Conservation (phyloP, 2,888 invertebrate species). For the Branchipolynoe longqiensis region DNA sequence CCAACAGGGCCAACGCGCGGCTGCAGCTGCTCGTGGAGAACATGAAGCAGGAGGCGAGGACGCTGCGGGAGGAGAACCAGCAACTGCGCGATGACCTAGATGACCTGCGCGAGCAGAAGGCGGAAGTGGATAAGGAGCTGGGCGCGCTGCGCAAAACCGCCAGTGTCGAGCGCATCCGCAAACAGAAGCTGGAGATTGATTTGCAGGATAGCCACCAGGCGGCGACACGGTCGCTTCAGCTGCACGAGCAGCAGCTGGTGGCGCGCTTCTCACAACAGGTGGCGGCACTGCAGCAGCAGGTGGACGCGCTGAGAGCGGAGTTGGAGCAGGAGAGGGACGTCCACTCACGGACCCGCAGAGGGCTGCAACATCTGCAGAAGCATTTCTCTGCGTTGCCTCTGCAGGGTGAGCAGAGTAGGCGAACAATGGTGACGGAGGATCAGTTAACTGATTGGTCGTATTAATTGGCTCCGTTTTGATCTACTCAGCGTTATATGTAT, state of each 20-base stretch:
- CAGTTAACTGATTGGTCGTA: slow-evolving; percentile 46
- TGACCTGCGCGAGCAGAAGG: slow-evolving; percentile 72
- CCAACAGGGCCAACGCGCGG: slow-evolving; percentile 73
- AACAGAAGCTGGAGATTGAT: slow-evolving; percentile 71
- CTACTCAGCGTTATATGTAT: no score
- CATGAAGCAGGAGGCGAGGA: slow-evolving; percentile 72
- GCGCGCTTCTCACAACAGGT: slow-evolving; percentile 72
- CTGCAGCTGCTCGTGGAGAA: slow-evolving; percentile 74
- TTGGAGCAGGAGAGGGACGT: slow-evolving; percentile 71
- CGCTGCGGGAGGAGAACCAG: slow-evolving; percentile 71
- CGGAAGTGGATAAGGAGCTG: slow-evolving; percentile 71
- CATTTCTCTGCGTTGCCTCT: slow-evolving; percentile 71
- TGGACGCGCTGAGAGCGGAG: slow-evolving; percentile 70
- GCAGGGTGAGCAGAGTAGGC: neutral
- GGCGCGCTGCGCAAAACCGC: slow-evolving; percentile 70
- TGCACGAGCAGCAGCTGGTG: slow-evolving; percentile 71
- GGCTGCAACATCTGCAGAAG: slow-evolving; percentile 74
- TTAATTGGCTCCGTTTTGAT: no score
- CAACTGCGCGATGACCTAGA: slow-evolving; percentile 75
- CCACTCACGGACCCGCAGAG: slow-evolving; percentile 72
- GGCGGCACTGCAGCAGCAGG: slow-evolving; percentile 70
- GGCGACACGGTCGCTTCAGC: slow-evolving; percentile 69
- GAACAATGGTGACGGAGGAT: slow-evolving; percentile 9
- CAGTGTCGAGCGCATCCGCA: slow-evolving; percentile 72
- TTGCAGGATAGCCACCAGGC: slow-evolving; percentile 70